These are phyloP conservation scores for Dendropsophus ebraccatus DNA, from an alignment of 2,113 vertebrate genomes.

Conservation along the genomic window DNA sequence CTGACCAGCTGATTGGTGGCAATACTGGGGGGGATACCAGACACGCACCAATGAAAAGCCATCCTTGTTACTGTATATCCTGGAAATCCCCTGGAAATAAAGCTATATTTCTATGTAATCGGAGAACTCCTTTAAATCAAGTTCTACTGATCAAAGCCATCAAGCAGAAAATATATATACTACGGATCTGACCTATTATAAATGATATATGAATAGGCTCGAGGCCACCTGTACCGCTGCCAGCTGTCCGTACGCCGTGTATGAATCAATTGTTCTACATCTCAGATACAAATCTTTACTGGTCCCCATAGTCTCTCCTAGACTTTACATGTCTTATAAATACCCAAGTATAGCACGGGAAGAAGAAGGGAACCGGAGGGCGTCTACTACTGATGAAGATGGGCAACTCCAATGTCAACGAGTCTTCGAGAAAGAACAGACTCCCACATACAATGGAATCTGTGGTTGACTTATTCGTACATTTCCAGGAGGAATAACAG, in stretches of 20 bases:
- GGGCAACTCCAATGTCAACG: no score
- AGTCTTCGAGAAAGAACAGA: no score
- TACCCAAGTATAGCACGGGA: not conserved
- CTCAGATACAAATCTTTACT: not conserved
- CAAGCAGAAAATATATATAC: not conserved
- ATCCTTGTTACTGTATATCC: not conserved
- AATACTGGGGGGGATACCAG: no score
- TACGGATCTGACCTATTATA: not conserved
- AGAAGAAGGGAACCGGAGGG: not conserved
- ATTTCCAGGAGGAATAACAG: no score
- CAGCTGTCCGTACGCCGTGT: not conserved
- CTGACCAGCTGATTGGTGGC: no score
- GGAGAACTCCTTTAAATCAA: not conserved
- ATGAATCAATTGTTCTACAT: not conserved
- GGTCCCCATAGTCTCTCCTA: not conserved
- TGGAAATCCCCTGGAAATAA: not conserved
- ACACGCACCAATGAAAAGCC: no score
- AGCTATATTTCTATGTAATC: not conserved
- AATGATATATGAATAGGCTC: not conserved
- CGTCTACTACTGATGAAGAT: no score
- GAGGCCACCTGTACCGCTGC: not conserved
- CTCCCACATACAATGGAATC: no score
- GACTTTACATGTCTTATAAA: not conserved
- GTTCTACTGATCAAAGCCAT: not conserved
- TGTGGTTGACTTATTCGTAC: no score